Percentiles rank a stretch among this genome's conserved stretches.
phyloP scores from a whole-genome alignment of 2,797 vertebrate species.

The Lithobates sylvaticus region DNA sequence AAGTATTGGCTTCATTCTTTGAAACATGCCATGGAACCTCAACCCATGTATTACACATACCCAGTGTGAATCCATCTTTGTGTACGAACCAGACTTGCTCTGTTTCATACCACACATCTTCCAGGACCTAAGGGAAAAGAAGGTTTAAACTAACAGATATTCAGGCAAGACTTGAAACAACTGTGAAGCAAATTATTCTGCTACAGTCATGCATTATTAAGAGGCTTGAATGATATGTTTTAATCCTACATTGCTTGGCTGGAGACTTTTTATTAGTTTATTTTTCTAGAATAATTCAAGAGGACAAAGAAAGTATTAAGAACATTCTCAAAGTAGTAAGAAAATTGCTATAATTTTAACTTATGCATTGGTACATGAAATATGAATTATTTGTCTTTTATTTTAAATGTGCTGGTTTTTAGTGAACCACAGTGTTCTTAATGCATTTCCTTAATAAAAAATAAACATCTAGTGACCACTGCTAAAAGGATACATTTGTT shows the following conservation, averaged over 20 bases:
- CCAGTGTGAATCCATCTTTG: constrained; percentile 83
- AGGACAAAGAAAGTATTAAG: constrained; percentile 21
- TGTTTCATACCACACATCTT: constrained; percentile 90
- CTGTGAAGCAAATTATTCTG: constrained; percentile 33
- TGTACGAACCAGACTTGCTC: constrained; percentile 89
- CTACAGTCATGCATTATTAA: constrained; percentile 45
- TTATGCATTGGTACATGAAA: constrained; percentile 16
- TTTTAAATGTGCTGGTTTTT: neutral
- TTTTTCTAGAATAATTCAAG: neutral
- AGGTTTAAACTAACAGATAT: constrained; percentile 36
- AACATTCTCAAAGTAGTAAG: neutral
- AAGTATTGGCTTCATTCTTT: neutral
- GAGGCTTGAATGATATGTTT: neutral
- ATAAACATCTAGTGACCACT: neutral
- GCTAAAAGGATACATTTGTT: no score
- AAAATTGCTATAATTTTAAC: neutral
- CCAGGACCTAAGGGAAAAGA: constrained; percentile 67
- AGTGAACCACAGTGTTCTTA: neutral
- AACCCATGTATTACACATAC: constrained; percentile 74
- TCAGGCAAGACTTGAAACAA: constrained; percentile 4
- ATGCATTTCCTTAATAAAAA: neutral
- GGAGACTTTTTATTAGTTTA: neutral
- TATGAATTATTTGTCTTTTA: constrained; percentile 7
- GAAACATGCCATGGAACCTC: neutral
- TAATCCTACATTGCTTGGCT: constrained; percentile 13